phyloP scores from a whole-genome alignment of 1,140 invertebrate genomes.

The Bathynomus jamesi region DNA sequence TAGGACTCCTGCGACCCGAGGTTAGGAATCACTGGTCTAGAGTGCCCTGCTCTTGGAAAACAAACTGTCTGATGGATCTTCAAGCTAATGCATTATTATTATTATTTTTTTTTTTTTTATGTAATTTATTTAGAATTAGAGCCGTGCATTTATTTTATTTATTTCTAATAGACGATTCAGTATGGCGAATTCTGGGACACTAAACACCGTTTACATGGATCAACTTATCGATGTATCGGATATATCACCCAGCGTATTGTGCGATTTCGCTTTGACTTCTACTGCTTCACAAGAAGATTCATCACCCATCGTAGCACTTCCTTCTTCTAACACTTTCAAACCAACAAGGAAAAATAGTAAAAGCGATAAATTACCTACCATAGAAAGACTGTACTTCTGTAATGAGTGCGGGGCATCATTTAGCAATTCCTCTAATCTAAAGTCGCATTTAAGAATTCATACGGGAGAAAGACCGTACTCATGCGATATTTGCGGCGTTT shows the following conservation, averaged over 20 bases:
- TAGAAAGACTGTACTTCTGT: constrained; percentile 8
- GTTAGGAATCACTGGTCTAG: too few relatives aligned
- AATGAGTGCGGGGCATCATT: constrained; percentile 1
- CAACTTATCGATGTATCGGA: neutral
- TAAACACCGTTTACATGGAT: neutral
- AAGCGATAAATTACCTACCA: too few relatives aligned
- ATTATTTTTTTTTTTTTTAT: too few relatives aligned
- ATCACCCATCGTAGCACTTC: neutral
- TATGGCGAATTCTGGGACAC: neutral
- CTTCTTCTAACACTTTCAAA: neutral
- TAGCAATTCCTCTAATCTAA: constrained; percentile 10
- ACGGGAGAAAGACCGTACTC: constrained; percentile 11
- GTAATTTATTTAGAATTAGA: too few relatives aligned
- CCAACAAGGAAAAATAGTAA: too few relatives aligned
- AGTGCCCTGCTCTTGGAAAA: too few relatives aligned
- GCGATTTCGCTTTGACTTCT: neutral
- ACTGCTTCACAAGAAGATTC: neutral
- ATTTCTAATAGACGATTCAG: neutral
- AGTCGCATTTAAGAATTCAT: constrained; percentile 9
- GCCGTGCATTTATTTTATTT: neutral
- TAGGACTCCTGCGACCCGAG: too few relatives aligned
- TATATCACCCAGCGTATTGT: neutral
- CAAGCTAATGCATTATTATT: too few relatives aligned
- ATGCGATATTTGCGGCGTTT: constrained; percentile 9
- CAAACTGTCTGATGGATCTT: too few relatives aligned